Percentiles rank a stretch among this genome's conserved stretches.
phyloP scores from a whole-genome alignment of 30 jellyfish, hydroid and myxozoan genomes.

The Aurelia coerulea region DNA sequence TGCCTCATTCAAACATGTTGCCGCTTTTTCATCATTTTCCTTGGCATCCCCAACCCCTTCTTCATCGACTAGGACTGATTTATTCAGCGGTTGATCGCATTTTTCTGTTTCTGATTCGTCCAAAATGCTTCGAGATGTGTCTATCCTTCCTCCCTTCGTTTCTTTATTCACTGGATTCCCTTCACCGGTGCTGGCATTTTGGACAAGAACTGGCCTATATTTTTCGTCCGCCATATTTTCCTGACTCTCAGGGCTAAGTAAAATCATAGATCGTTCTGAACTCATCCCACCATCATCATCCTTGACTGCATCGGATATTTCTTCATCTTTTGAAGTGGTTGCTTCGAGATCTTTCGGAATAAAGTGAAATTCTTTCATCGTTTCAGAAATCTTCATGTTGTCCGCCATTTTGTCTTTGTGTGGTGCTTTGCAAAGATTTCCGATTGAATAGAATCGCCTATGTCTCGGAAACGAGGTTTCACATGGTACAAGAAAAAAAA shows the following conservation, averaged over 20 bases:
- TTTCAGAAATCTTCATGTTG: not conserved
- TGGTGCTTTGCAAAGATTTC: not conserved
- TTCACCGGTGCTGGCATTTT: no score
- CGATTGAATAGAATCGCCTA: slow-evolving; percentile 31
- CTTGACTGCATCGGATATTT: not conserved
- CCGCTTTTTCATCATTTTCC: not conserved
- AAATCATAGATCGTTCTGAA: not conserved
- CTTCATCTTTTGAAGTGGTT: not conserved
- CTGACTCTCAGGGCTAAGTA: not conserved
- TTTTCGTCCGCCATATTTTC: not conserved
- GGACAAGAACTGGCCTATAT: not conserved
- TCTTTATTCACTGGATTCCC: no score
- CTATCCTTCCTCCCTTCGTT: no score
- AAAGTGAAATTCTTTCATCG: not conserved
- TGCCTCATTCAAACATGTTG: not conserved
- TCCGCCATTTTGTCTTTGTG: slow-evolving; percentile 56
- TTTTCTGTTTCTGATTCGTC: no score
- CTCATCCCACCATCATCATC: not conserved
- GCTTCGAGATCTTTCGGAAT: not conserved
- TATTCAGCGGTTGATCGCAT: no score
- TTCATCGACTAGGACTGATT: no score
- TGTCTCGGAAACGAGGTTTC: no score
- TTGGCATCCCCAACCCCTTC: no score
- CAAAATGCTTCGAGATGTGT: no score
- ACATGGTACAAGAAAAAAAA: no score